phyloP scores from a whole-genome alignment of 2,797 vertebrate species.

The Buphagus erythrorhynchus region DNA sequence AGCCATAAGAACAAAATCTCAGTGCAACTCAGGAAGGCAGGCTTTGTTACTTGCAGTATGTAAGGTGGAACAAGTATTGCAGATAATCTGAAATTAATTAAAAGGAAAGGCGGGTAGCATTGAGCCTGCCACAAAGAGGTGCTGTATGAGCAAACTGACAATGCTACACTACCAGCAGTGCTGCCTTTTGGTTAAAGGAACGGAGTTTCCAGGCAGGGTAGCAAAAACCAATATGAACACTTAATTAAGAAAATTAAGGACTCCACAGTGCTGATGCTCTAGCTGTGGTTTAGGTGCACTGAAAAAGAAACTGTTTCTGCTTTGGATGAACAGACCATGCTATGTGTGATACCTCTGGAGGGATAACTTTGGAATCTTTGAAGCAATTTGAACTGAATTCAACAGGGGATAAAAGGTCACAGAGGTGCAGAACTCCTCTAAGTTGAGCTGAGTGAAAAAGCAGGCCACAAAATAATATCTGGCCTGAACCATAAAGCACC shows the following conservation, averaged over 20 bases:
- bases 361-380: background rate
- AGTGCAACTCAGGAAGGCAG: background rate
- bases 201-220: background rate
- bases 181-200: conserved; percentile 15
- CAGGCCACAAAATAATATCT: background rate
- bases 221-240: background rate
- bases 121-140: conserved; percentile 13
- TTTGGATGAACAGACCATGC: background rate
- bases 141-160: background rate
- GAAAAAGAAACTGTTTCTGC: background rate
- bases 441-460: background rate
- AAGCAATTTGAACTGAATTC: background rate
- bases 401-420: background rate
- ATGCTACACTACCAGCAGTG: background rate
- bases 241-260: background rate
- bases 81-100: conserved; percentile 56
- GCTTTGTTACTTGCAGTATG: background rate
- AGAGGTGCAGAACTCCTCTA: background rate
- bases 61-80: background rate
- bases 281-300: background rate
- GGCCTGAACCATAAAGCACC: background rate
- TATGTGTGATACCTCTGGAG: background rate
- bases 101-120: background rate
- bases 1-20: background rate
- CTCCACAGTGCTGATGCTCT: background rate